A percentile compares a stretch with the other conserved stretches of the same genome.
These are phyloP conservation scores for Cavia porcellus DNA, from an alignment of 2,113 vertebrate species.

Conservation along the genomic window DNA sequence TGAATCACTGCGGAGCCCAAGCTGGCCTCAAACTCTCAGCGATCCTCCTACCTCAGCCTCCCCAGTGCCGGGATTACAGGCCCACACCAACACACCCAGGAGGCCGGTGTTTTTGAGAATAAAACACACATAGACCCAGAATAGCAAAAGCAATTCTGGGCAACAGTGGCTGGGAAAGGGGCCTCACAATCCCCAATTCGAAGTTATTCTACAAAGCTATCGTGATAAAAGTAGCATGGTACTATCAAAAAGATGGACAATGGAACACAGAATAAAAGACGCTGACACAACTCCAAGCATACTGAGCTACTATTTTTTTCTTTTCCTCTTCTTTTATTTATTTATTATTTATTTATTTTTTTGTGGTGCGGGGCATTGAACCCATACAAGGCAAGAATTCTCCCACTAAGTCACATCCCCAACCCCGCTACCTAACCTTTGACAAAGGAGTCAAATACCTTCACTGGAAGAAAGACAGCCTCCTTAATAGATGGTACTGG, in stretches of 20 bases:
- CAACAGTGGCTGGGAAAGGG: not conserved
- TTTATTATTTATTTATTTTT: too few species aligned
- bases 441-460: not conserved
- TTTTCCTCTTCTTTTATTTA: not conserved
- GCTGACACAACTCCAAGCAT: not conserved
- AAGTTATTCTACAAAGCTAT: not conserved
- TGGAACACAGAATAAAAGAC: not conserved
- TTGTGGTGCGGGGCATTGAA: too few species aligned
- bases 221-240: not conserved
- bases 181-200: not conserved
- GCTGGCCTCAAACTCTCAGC: not conserved
- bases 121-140: not conserved
- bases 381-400: too few species aligned
- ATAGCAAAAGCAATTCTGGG: not conserved
- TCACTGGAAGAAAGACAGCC: not conserved
- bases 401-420: too few species aligned
- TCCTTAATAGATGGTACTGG: not conserved
- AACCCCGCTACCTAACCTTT: not conserved
- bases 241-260: not conserved
- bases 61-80: not conserved
- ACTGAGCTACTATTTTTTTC: not conserved
- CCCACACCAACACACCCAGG: too few species aligned
- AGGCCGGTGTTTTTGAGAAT: not conserved
- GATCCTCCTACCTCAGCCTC: not conserved
- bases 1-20: not conserved